Base-by-base conservation (phyloP, 2,888 invertebrate species). In the Napeogenes inachia region DNA sequence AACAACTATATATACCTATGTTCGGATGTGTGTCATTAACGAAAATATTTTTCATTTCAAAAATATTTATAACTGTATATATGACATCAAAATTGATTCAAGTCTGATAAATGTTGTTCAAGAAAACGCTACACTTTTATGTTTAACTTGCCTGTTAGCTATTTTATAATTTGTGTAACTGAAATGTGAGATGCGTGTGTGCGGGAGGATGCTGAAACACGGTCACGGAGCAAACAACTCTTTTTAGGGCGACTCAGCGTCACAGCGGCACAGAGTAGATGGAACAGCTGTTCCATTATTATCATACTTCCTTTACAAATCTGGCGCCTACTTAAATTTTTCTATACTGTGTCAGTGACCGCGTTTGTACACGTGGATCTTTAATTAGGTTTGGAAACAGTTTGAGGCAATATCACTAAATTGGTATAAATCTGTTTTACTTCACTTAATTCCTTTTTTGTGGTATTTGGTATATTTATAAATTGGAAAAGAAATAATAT, bases 221-320 rank as follows among this genome's bases (percentile, higher is more conserved):
- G 75, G 70, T 71, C 71, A 70, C 59, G 70, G 70, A 66, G 72
- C 75, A 77, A 78, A 72, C 73, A 78, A 73, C 71, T 71, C 67
- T 75, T 76, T 77, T 72, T 72, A 67, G 78, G 75, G 62, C 76
- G 64, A 64, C 59, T 62, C 57, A 59, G 59, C 69, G 71, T 69
- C 67, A 69, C 59, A 54, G 53, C 46, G 54, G 13, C 54, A 13
- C 13, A 32, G 54, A 45, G 55, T 50, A 42, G 47, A 42, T 50
- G 13, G 42, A 59, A 54, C 63, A 64, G 50, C 57, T 64, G 63
- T n/a, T 50, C 57, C 45, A 58, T 64, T 64, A 54, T 58, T 61
- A 64, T 58, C 57, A 45, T 42, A 58, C 50, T 60, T 56, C 57
- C 55, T 63, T 60, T 64, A 61, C 53, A 61, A 64, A 61, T 61